These are phyloP conservation scores for Volucella inflata DNA, from an alignment of 2,888 invertebrate genomes.

Conservation along the genomic window DNA sequence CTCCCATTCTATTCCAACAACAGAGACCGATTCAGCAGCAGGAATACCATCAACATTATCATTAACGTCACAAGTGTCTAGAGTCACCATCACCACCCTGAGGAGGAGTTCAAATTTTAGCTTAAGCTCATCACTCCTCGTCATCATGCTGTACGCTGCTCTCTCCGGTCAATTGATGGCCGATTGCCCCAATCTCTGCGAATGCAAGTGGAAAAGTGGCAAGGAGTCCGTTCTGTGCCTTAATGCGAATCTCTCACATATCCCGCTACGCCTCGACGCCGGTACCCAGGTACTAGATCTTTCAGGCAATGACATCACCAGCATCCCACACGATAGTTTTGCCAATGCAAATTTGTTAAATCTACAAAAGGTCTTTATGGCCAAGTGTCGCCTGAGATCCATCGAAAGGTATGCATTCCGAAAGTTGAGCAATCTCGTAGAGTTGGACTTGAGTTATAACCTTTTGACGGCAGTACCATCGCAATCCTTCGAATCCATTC, in stretches of 20 bases:
- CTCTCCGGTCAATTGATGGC: constrained; percentile 82
- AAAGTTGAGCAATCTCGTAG: constrained; percentile 91
- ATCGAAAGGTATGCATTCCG: constrained; percentile 90
- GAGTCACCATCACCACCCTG: constrained; percentile 36
- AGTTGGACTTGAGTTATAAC: constrained; percentile 92
- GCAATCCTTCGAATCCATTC: constrained; percentile 89
- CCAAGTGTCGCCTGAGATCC: constrained; percentile 88
- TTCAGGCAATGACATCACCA: constrained; percentile 88
- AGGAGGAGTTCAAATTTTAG: constrained; percentile 58
- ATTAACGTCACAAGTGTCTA: no score
- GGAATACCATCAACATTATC: no score
- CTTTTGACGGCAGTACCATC: constrained; percentile 88
- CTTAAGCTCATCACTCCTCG: constrained; percentile 65
- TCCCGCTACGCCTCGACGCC: constrained; percentile 90
- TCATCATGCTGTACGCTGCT: constrained; percentile 76
- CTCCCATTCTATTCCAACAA: constrained; percentile 48
- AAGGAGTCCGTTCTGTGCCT: constrained; percentile 93
- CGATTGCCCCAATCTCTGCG: constrained; percentile 90
- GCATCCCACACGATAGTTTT: constrained; percentile 89
- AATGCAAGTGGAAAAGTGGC: constrained; percentile 95
- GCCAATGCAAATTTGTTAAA: constrained; percentile 90
- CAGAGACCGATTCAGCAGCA: constrained; percentile 40
- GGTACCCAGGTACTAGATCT: constrained; percentile 92
- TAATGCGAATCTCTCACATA: constrained; percentile 89
- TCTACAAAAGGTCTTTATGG: constrained; percentile 91